Evolutionary conservation across 2,113 vertebrate genomes (phyloP), one percentile per base, ranked within the genome.

Genomic region (Phrynocephalus versicolor): DNA sequence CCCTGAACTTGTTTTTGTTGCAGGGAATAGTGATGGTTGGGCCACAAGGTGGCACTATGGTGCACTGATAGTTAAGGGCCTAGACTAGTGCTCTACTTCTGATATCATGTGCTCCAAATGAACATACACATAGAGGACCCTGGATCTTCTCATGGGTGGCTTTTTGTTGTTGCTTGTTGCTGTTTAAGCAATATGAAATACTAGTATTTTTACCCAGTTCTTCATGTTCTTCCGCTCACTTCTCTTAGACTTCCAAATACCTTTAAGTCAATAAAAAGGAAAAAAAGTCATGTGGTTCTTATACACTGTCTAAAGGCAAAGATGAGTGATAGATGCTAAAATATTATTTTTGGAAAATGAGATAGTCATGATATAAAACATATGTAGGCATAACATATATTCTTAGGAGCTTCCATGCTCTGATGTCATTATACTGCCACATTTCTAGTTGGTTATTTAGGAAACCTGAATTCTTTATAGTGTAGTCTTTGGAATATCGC

Each of bases 21-120:
- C 90, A 72, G 81, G 3, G 85, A 92, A 91, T 88, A 87, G 91
- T 88, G 77, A 3, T 86, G 81, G 25, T 55, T 33, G 67, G 85
- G 88, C 91, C 95, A 85, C 91, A 88, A 95, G 95, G 95, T 94
- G 96, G 96, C 96, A 92, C 91, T 79, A 88, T 90, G 82, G 91
- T 75, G 90, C 82, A 70, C 82, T 74, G 62, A 82, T 79, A 89
- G 77, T 12, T 90, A 88, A 86, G 88, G 89, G 81, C 73, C 5
- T 19, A 25, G 87, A 23, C 81, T 77, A 78, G 89, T 92, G 87
- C 86, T 83, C 82, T 87, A 87, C 77, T 85, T 91, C 92, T 94
- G 92, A 94, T 89, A 88, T 51, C 74, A 87, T 35, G 84, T 2
- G 73, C 88, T 79, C 86, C 37, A 82, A 37, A 37, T 86, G 23